These are phyloP conservation scores for Synergus laeviventris DNA, from an alignment of 2,888 invertebrate genomes.

Conservation along the genomic window DNA sequence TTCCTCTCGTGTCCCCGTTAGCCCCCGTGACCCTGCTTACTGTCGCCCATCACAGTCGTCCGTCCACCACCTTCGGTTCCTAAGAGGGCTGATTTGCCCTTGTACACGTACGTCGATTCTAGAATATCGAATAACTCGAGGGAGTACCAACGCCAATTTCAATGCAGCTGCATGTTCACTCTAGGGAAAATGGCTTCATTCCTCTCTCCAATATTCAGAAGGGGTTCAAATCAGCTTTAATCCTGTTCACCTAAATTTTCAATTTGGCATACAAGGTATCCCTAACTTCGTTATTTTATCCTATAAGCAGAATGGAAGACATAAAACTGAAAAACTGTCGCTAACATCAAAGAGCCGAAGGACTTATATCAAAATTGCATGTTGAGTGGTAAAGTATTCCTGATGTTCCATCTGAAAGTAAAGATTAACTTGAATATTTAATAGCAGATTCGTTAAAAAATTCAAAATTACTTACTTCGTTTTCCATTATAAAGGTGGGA, in stretches of 20 bases:
- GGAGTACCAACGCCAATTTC: conserved; percentile 42
- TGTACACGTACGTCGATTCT: conserved; percentile 58
- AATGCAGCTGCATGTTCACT: conserved; percentile 35
- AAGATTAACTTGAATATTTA: too few relatives aligned
- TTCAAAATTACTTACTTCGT: too few relatives aligned
- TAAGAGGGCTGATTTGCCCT: conserved; percentile 48
- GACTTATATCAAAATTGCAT: too few relatives aligned
- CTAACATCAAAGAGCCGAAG: not conserved
- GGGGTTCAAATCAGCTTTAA: conserved; percentile 43
- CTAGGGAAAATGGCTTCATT: conserved; percentile 10
- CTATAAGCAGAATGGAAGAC: not conserved
- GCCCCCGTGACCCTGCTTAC: conserved; percentile 55
- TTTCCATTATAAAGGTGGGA: too few relatives aligned
- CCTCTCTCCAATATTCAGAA: conserved; percentile 41
- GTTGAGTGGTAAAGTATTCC: too few relatives aligned
- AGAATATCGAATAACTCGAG: conserved; percentile 63
- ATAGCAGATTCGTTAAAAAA: too few relatives aligned
- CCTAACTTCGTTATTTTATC: not conserved
- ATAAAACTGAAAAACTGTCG: not conserved
- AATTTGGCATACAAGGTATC: not conserved
- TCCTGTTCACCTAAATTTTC: conserved; percentile 7
- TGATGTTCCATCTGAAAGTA: too few relatives aligned
- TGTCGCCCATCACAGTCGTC: conserved; percentile 49
- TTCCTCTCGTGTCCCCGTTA: conserved; percentile 66
- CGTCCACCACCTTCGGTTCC: conserved; percentile 46